Base-by-base conservation (phyloP, 2,113 vertebrate genomes). In the Onychorhynchus coronatus region DNA sequence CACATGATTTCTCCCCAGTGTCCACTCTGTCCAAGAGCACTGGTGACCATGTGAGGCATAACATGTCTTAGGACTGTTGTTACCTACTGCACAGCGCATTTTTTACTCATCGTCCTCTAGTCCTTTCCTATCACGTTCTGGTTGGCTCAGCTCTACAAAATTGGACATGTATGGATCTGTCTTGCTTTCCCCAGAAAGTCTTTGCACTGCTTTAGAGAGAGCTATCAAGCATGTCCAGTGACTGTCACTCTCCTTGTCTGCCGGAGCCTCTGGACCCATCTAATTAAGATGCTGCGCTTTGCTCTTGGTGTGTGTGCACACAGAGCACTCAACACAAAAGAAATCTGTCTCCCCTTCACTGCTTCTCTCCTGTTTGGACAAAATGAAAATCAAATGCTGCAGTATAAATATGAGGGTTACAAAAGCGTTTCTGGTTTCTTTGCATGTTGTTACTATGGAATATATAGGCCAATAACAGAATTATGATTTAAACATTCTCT, bases 221-320 rank as follows among this genome's bases (percentile, higher is more conserved):
- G 93, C 93, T 93, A 86, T 94, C 94, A 96, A 96, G 96, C 95
- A 95, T 96, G 91, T 93, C 93, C 91, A 73, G 90, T 18, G 85
- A 75, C 92, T 94, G 95, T 84, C 92, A 84, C 85, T 94, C 88
- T 96, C 65, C 62, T 55, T 61, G 89, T 82, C 94, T 95, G 80
- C 58, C 37, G 18, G 70, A 95, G 94, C 96, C 91, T 89, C 91
- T 81, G 88, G 88, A 93, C 88, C 76, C 92, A 86, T 91, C 93
- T 95, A 95, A 91, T 94, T 96, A 96, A 96, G 92, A 95, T 95
- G 91, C 93, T 93, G 83, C 6, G 76, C 92, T 96, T 96, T 81
- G 83, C 88, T 92, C 80, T 87, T 77, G 94, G 88, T 78, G 17
- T 68, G 68, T 93, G 83, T 85, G 92, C 91, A 87, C 82, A 77